Percentiles rank a stretch among this genome's conserved stretches.
Evolutionary conservation across 1,140 invertebrate species (phyloP).

Genomic region (Nebria ingens): DNA sequence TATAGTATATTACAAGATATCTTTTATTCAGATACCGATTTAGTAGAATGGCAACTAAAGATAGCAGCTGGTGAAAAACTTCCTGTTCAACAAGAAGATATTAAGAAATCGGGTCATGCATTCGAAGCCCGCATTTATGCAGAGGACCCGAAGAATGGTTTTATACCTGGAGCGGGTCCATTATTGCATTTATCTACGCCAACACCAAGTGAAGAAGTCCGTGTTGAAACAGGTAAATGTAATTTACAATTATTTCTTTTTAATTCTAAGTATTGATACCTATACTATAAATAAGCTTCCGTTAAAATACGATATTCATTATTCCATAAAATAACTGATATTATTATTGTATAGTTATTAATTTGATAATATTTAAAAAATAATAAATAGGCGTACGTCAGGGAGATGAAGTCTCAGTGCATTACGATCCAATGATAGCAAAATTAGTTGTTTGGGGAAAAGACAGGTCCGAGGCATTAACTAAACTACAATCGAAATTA

Average conservation of each 20-base stretch:
- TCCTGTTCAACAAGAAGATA: conserved; percentile 68
- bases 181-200: conserved; percentile 63
- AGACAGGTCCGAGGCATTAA: conserved; percentile 72
- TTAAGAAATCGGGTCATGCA: conserved; percentile 68
- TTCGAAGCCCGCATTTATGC: conserved; percentile 95
- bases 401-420: conserved; percentile 84
- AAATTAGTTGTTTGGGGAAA: conserved; percentile 94
- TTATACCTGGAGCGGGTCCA: conserved; percentile 80
- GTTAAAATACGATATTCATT: conserved; percentile 11
- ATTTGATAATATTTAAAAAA: neutral
- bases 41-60: conserved; percentile 95
- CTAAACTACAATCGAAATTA: conserved; percentile 63
- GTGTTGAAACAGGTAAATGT: conserved; percentile 74
- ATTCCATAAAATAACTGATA: too few species aligned
- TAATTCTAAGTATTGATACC: neutral
- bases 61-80: conserved; percentile 77
- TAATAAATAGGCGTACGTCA: conserved; percentile 44
- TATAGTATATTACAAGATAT: too few species aligned
- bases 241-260: too few species aligned
- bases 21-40: conserved; percentile 73
- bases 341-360: neutral
- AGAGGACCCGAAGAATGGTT: conserved; percentile 70
- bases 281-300: neutral
- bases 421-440: conserved; percentile 99
- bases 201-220: conserved; percentile 42